Evolutionary conservation across 2,888 invertebrate species (phyloP), one percentile per base, ranked within the genome.

Genomic region (Drosophila merina): DNA sequence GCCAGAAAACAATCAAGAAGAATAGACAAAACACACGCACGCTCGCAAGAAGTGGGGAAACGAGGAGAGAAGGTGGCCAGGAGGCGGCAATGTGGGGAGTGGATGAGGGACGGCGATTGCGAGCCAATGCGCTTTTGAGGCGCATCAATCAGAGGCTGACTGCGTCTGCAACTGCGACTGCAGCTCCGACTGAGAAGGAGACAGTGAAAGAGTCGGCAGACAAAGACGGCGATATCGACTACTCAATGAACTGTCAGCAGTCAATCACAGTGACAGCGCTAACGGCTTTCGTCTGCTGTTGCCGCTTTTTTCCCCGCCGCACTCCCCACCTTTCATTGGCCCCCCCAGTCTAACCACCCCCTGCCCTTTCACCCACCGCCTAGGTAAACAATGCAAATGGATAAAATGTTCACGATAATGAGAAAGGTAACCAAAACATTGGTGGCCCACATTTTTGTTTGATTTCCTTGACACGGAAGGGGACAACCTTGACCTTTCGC

Each of bases 11-110:
- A 64, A 68, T 72, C 72, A 72, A 45, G 54, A 45, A 68, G 68
- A 68, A 68, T 68, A 68, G 69, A 68, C 68, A 68, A 70, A 52
- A 58, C 52, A 57, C 68, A 67, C 68, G 69, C 69, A 52, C 69
- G 33, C 47, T 44, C 56, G 49, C 33, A 59, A 36, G 31, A 44
- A 25, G 9, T 10, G 10, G 31, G 10, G 33, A 25, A 12, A 9
- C 7, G 30, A 20, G 31, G 38, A 31, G 44, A 4, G 12, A 10
- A 12, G 2, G 30, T 26, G 30, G 12, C n/a, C n/a, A n/a, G 33
- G 42, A 31, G 52, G 30, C 30, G 45, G 44, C 44, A 14, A 42
- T 28, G 28, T 50, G 33, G 28, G 50, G 50, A 36, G 57, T 33
- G 55, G 10, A 40, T 20, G 33, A 38, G 44, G 48, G 48, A 28